Percentiles rank a stretch among this genome's conserved stretches.
phyloP scores from a whole-genome alignment of 2,113 vertebrate genomes.

The Triplophysa siluroides region DNA sequence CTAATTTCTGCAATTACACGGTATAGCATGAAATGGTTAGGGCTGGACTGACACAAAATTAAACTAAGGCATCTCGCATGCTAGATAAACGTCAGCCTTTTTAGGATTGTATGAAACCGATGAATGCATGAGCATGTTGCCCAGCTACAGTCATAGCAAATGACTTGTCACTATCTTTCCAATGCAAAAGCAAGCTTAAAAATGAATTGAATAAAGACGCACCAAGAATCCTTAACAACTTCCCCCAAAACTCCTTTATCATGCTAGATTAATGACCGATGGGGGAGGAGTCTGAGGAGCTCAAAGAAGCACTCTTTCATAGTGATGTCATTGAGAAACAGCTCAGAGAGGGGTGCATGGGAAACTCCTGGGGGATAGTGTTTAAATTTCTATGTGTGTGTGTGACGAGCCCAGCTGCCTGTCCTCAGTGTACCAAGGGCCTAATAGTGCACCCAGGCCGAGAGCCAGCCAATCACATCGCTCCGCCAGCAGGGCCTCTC shows the following conservation, averaged over 20 bases:
- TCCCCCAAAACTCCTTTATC: conserved; percentile 19
- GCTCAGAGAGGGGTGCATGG: conserved; percentile 60
- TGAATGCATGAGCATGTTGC: too few species aligned
- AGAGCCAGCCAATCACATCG: conserved; percentile 58
- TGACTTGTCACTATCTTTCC: too few species aligned
- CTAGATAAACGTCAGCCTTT: neutral
- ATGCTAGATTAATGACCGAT: conserved; percentile 28
- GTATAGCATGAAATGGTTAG: neutral
- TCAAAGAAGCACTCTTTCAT: conserved; percentile 51
- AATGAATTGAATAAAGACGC: neutral
- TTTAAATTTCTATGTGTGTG: conserved; percentile 62
- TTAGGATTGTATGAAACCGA: neutral
- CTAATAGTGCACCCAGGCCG: conserved; percentile 54
- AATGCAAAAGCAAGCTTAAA: neutral
- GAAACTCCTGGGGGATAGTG: conserved; percentile 68
- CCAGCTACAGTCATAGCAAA: too few species aligned
- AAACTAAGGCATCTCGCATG: neutral
- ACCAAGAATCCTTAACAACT: conserved; percentile 8
- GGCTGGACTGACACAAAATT: neutral
- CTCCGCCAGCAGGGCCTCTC: conserved; percentile 50
- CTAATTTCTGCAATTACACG: neutral
- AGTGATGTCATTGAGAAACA: conserved; percentile 63
- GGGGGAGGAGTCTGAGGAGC: conserved; percentile 27
- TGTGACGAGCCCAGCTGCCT: conserved; percentile 60
- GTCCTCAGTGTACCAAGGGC: conserved; percentile 54